Percentiles rank a stretch among this genome's conserved stretches.
Conservation (phyloP, 1,140 invertebrate genomes). For the Anastrepha ludens region DNA sequence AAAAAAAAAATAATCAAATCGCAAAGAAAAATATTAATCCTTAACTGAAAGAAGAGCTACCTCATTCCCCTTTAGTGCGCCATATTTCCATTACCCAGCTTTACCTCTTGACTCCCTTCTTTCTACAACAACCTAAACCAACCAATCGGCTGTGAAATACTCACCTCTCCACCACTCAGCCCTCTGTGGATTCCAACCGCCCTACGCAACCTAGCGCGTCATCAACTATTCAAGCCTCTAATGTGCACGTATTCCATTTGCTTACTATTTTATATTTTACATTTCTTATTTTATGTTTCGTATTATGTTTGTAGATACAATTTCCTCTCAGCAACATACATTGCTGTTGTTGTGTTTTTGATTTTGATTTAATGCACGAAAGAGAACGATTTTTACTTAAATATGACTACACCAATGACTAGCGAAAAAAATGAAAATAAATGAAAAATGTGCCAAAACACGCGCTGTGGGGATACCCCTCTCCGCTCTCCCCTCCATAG, state of each 20-base stretch:
- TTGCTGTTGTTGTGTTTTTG: slow-evolving; percentile 33
- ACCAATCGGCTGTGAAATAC: slow-evolving; percentile 14
- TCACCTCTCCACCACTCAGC: neutral
- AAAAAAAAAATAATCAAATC: neutral
- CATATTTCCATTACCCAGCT: neutral
- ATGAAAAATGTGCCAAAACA: slow-evolving; percentile 51
- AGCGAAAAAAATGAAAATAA: slow-evolving; percentile 30
- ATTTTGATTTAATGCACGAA: slow-evolving; percentile 53
- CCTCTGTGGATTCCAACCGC: neutral
- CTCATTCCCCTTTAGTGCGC: neutral
- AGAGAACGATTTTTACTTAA: slow-evolving; percentile 23
- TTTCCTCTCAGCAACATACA: neutral
- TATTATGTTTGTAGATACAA: slow-evolving; percentile 1
- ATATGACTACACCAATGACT: slow-evolving; percentile 43
- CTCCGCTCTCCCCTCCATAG: neutral
- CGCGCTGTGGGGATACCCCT: neutral
- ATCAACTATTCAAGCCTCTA: slow-evolving; percentile 61
- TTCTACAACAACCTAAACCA: neutral
- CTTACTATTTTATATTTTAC: slow-evolving; percentile 61
- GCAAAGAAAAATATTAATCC: slow-evolving; percentile 65
- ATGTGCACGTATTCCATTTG: slow-evolving; percentile 66
- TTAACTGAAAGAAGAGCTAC: slow-evolving; percentile 65
- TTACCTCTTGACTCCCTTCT: neutral
- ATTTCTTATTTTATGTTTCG: slow-evolving; percentile 41
- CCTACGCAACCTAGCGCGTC: neutral